Conservation (phyloP, 2,888 invertebrate genomes). For the Eupithecia subumbrata region DNA sequence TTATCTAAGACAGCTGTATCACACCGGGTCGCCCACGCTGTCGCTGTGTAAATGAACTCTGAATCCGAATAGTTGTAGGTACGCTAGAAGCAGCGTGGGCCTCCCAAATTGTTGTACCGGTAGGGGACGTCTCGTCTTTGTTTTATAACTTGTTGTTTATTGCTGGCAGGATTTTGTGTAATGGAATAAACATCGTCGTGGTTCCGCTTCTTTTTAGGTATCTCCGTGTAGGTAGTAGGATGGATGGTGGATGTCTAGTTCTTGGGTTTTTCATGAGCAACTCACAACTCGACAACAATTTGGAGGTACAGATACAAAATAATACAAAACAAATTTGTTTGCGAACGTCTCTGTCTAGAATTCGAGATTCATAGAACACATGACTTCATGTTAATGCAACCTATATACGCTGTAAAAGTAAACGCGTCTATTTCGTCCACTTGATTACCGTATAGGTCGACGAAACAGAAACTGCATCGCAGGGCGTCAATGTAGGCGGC, state of each 20-base stretch:
- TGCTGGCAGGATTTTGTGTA: not conserved
- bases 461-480: not conserved
- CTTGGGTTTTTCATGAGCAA: not conserved
- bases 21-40: constrained; percentile 42
- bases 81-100: constrained; percentile 41
- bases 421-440: not conserved
- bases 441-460: not conserved
- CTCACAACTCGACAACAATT: not conserved
- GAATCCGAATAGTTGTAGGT: constrained; percentile 33
- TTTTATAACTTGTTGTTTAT: not conserved
- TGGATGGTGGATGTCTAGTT: not conserved
- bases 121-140: constrained; percentile 3
- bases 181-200: not conserved
- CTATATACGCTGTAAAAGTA: not conserved
- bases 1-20: not conserved
- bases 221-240: too few species aligned
- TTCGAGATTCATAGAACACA: not conserved
- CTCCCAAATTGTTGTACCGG: constrained; percentile 42
- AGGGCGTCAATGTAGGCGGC: not conserved
- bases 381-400: too few species aligned
- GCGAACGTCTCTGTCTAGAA: not conserved
- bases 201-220: not conserved
- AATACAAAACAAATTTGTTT: not conserved
- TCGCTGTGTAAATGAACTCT: constrained; percentile 44
- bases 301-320: not conserved